Percentiles rank a stretch among this genome's conserved stretches.
Conservation (phyloP, 2,113 vertebrate species). For the Tenrec ecaudatus region DNA sequence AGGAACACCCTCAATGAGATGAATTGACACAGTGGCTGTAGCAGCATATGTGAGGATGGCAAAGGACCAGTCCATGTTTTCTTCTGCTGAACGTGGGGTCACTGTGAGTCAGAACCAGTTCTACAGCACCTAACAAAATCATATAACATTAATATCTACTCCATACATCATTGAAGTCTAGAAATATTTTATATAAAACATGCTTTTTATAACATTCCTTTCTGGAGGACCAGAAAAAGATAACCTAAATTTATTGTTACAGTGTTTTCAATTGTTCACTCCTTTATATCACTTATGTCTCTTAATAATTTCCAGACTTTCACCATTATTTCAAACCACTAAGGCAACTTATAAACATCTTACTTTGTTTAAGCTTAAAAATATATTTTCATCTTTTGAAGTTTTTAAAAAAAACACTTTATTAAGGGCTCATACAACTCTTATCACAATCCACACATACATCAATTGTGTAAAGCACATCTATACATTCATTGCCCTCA, state of each 20-base stretch:
- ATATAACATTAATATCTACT: slow-evolving; percentile 40
- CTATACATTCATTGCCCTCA: too few species aligned
- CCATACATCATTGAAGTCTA: slow-evolving; percentile 34
- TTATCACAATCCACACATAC: too few species aligned
- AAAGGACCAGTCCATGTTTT: too few species aligned
- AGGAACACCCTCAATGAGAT: too few species aligned
- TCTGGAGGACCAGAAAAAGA: slow-evolving; percentile 19
- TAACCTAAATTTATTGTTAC: slow-evolving; percentile 40
- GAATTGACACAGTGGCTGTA: too few species aligned
- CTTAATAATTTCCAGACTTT: slow-evolving; percentile 22
- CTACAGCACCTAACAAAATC: too few species aligned
- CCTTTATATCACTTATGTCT: not conserved
- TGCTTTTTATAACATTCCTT: slow-evolving; percentile 55
- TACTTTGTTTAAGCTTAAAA: slow-evolving; percentile 52
- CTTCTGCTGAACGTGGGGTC: too few species aligned
- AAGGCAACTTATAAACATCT: slow-evolving; percentile 30
- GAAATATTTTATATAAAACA: slow-evolving; percentile 28
- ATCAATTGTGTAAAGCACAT: too few species aligned
- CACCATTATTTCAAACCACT: slow-evolving; percentile 7
- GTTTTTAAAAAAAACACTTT: too few species aligned
- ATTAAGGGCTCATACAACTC: too few species aligned
- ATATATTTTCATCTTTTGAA: slow-evolving; percentile 46
- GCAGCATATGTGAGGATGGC: too few species aligned
- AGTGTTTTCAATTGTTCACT: slow-evolving; percentile 32
- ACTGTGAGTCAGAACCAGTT: too few species aligned